These are phyloP conservation scores for Drosophila oshimai DNA, from an alignment of 1,140 invertebrate genomes.

Conservation along the genomic window DNA sequence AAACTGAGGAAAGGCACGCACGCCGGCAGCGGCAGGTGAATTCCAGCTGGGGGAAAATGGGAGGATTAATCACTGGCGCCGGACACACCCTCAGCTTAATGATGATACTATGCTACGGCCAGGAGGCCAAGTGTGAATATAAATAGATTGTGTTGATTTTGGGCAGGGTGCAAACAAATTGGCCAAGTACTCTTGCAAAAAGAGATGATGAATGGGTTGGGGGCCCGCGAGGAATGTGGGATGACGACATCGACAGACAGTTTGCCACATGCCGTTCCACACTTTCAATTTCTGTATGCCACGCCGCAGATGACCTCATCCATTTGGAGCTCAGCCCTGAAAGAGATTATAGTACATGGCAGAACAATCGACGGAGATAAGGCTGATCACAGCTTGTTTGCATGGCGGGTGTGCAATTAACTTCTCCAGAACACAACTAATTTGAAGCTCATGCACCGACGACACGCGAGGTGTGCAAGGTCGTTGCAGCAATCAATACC, in stretches of 20 bases:
- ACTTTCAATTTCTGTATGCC: not conserved
- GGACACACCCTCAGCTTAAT: slow-evolving; percentile 7
- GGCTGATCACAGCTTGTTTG: slow-evolving; percentile 5
- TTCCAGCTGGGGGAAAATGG: too few species aligned
- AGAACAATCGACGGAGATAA: not conserved
- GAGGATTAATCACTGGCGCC: not conserved
- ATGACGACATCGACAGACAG: slow-evolving; percentile 10
- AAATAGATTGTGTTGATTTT: slow-evolving; percentile 26
- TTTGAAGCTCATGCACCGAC: not conserved
- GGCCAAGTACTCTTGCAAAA: not conserved
- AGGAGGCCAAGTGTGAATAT: not conserved
- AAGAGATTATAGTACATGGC: not conserved
- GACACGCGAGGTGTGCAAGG: slow-evolving; percentile 39
- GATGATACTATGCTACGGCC: not conserved
- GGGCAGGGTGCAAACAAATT: not conserved
- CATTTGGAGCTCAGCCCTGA: not conserved
- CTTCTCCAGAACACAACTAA: not conserved
- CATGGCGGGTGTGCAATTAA: slow-evolving; percentile 10
- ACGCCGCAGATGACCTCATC: not conserved
- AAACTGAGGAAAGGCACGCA: slow-evolving; percentile 8
- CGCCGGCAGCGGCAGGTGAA: not conserved
- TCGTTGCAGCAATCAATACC: slow-evolving; percentile 6
- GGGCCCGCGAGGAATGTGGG: not conserved
- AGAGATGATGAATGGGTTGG: not conserved
- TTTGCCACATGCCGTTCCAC: not conserved